Percentiles rank a stretch among this genome's conserved stretches.
phyloP scores from a whole-genome alignment of 2,113 vertebrate species.

The Albula goreensis region DNA sequence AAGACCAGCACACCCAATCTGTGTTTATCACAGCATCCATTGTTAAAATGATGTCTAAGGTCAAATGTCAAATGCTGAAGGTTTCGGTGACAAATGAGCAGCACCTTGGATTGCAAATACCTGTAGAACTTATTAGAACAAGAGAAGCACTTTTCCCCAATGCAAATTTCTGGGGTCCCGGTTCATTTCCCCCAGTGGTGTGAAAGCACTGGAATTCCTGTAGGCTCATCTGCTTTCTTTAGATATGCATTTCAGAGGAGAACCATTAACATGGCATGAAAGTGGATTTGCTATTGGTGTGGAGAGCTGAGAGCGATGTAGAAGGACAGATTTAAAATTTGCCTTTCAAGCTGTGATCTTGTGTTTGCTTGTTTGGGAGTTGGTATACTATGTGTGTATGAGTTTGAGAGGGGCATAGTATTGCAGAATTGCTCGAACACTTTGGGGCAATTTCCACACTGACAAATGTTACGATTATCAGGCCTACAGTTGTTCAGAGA shows the following conservation, averaged over 20 bases:
- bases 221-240: slow-evolving; percentile 34
- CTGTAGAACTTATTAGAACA: neutral
- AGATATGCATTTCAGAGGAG: slow-evolving; percentile 40
- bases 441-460: neutral
- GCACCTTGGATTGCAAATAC: neutral
- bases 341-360: neutral
- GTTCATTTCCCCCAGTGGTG: neutral
- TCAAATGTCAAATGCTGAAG: neutral
- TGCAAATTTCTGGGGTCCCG: neutral
- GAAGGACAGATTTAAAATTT: slow-evolving; percentile 3
- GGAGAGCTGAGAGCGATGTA: slow-evolving; percentile 16
- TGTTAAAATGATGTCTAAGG: neutral
- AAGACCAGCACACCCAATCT: no score
- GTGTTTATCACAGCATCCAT: neutral
- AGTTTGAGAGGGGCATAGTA: neutral
- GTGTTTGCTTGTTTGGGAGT: slow-evolving; percentile 6
- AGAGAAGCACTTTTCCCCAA: neutral
- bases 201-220: neutral
- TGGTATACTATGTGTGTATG: neutral
- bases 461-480: neutral
- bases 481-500: neutral
- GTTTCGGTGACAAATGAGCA: neutral
- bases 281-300: slow-evolving; percentile 45
- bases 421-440: neutral
- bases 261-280: slow-evolving; percentile 44